These are phyloP conservation scores for Chamaea fasciata DNA, from an alignment of 2,113 vertebrate species.

Conservation along the genomic window DNA sequence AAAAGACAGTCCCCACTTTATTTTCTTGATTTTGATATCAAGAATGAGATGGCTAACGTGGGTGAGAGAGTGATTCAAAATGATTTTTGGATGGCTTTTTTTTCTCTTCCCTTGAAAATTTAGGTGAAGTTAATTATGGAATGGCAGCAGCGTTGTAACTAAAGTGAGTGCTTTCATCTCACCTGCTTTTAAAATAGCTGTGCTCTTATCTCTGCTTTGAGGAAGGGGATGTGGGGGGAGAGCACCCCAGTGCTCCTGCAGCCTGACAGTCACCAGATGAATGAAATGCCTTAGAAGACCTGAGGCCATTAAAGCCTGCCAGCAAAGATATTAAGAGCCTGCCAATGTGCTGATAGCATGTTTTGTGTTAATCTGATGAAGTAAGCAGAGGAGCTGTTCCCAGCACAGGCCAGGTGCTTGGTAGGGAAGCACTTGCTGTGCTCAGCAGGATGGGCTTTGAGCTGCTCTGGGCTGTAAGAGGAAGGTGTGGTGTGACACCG, in stretches of 20 bases:
- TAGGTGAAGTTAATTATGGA: slow-evolving; percentile 56
- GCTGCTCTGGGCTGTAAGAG: not conserved
- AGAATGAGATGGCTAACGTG: not conserved
- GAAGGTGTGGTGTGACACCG: not conserved
- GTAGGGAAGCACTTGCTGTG: not conserved
- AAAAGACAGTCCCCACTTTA: not conserved
- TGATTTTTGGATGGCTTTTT: not conserved
- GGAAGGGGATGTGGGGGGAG: not conserved
- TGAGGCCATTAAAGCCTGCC: not conserved
- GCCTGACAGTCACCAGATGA: not conserved
- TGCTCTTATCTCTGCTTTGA: slow-evolving; percentile 6
- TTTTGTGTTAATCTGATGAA: not conserved
- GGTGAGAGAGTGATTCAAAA: not conserved
- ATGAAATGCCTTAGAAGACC: not conserved
- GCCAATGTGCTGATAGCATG: not conserved
- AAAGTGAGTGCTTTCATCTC: slow-evolving; percentile 38
- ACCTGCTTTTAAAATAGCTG: slow-evolving; percentile 43
- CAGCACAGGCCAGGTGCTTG: not conserved
- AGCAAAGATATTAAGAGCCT: slow-evolving; percentile 6
- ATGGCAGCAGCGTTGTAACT: not conserved
- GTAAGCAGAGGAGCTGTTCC: not conserved
- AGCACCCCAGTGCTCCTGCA: not conserved
- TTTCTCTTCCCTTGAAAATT: slow-evolving; percentile 35
- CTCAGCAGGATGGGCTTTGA: not conserved
- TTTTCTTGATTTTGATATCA: not conserved